Evolutionary conservation across 2,113 vertebrate species (phyloP).

Genomic region (Seriola quinqueradiata): DNA sequence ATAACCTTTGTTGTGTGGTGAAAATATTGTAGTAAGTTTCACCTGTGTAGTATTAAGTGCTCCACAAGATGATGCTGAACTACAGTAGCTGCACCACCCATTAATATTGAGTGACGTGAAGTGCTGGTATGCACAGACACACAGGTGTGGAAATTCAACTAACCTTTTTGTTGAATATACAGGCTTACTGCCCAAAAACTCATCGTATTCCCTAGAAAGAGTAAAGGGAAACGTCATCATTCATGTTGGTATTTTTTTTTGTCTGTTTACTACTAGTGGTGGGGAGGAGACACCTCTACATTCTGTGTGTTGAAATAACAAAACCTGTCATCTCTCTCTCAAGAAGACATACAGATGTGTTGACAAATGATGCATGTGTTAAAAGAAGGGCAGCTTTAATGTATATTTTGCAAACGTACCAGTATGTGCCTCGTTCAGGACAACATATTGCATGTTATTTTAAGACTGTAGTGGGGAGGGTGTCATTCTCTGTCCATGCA

Average conservation of each 20-base stretch:
- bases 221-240: background rate
- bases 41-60: slow-evolving; percentile 4
- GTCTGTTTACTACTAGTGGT: background rate
- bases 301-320: slow-evolving; percentile 18
- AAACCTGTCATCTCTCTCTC: slow-evolving; percentile 13
- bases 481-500: slow-evolving; percentile 77
- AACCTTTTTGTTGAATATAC: background rate
- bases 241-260: background rate
- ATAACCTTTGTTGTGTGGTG: background rate
- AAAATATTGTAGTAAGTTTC: background rate
- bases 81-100: slow-evolving; percentile 22
- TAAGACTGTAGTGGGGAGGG: slow-evolving; percentile 74
- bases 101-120: slow-evolving; percentile 8
- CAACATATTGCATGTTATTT: slow-evolving; percentile 61
- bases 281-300: background rate
- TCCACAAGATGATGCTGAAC: background rate
- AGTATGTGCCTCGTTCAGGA: slow-evolving; percentile 56
- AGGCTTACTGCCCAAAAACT: background rate
- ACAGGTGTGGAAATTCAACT: slow-evolving; percentile 11
- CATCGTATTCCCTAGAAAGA: background rate
- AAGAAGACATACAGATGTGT: slow-evolving; percentile 63
- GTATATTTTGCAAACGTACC: slow-evolving; percentile 70
- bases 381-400: slow-evolving; percentile 78
- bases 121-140: background rate
- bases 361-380: slow-evolving; percentile 69